phyloP scores from a whole-genome alignment of 2,113 vertebrate genomes.

The Nerophis ophidion region DNA sequence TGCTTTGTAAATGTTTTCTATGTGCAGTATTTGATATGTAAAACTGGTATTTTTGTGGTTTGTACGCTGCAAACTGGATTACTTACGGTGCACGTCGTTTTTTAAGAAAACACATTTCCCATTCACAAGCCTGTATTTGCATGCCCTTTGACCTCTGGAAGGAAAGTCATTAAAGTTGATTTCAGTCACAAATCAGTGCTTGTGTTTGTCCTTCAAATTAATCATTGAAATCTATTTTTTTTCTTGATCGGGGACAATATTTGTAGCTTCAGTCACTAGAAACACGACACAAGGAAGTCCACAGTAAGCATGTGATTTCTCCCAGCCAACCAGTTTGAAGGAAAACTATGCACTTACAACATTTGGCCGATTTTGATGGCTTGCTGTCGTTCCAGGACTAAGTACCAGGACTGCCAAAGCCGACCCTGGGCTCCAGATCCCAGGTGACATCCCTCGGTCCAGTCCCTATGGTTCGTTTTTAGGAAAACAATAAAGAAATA shows the following conservation, averaged over 20 bases:
- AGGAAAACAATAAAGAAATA: too few species aligned
- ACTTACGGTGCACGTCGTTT: conserved; percentile 88
- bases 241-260: not conserved
- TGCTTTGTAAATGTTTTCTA: conserved; percentile 92
- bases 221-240: not conserved
- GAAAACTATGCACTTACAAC: too few species aligned
- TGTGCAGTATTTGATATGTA: conserved; percentile 95
- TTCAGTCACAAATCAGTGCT: conserved; percentile 57
- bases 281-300: too few species aligned
- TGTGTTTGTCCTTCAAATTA: conserved; percentile 5
- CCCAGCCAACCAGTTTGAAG: too few species aligned
- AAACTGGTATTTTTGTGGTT: conserved; percentile 91
- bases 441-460: too few species aligned
- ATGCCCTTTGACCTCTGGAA: conserved; percentile 76
- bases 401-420: too few species aligned
- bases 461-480: too few species aligned
- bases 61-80: conserved; percentile 89
- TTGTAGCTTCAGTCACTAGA: too few species aligned
- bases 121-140: conserved; percentile 78
- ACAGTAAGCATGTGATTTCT: too few species aligned
- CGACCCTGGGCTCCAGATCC: too few species aligned
- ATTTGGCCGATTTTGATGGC: too few species aligned
- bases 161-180: conserved; percentile 77
- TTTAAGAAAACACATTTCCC: conserved; percentile 71
- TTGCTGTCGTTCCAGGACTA: too few species aligned